Evolutionary conservation across 2,888 invertebrate genomes (phyloP).

Genomic region (Polylopha cassiicola): DNA sequence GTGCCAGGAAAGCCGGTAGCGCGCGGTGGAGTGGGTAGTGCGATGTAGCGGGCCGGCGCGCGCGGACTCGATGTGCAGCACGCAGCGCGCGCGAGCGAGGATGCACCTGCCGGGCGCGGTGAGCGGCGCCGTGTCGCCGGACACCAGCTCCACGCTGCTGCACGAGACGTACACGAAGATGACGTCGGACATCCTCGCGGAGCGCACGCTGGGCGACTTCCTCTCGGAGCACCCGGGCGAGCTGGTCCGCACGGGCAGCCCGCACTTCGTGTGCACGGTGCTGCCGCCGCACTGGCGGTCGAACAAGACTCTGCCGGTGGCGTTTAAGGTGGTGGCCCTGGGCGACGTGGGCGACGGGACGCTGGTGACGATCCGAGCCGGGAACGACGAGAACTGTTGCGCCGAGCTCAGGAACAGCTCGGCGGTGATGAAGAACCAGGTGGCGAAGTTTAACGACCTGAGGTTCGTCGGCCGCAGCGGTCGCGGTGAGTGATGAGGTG

Average conservation of each 20-base stretch:
- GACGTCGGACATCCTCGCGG: constrained; percentile 93
- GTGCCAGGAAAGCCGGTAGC: constrained; percentile 43
- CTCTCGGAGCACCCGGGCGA: constrained; percentile 94
- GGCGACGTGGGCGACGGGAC: constrained; percentile 98
- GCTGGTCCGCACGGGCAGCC: constrained; percentile 93
- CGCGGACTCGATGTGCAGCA: constrained; percentile 69
- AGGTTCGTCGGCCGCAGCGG: constrained; percentile 99
- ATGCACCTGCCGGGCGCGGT: constrained; percentile 74
- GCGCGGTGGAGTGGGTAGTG: constrained; percentile 51
- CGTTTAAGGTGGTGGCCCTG: constrained; percentile 96
- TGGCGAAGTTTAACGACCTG: constrained; percentile 99
- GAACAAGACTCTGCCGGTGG: constrained; percentile 97
- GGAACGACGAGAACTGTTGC: constrained; percentile 98
- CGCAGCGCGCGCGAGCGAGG: constrained; percentile 71
- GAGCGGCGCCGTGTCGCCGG: constrained; percentile 80
- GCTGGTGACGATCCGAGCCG: constrained; percentile 95
- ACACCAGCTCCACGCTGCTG: constrained; percentile 83
- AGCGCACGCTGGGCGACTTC: constrained; percentile 90
- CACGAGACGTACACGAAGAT: constrained; percentile 92
- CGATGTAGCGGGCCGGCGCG: constrained; percentile 50
- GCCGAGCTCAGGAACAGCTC: constrained; percentile 96
- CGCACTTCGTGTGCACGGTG: constrained; percentile 96
- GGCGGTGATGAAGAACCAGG: constrained; percentile 98
- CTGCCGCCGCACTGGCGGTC: constrained; percentile 98
- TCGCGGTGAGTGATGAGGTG: constrained; percentile 89